Evolutionary conservation across 2,888 invertebrate species (phyloP), one percentile per base, ranked within the genome.

Genomic region (Pyrrhia umbra): DNA sequence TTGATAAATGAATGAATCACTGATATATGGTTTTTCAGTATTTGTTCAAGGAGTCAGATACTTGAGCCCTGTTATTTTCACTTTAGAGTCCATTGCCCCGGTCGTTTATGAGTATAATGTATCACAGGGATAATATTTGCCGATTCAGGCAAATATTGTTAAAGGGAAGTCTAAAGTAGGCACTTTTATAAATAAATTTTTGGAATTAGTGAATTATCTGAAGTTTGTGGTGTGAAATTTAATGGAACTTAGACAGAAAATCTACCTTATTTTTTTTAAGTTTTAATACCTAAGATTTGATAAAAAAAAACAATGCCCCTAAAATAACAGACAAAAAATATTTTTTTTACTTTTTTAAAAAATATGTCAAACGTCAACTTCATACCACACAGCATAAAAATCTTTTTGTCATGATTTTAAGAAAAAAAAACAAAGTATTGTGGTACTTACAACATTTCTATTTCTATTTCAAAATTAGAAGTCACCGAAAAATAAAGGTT

Each of bases 1-100:
- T 13, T 16, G 18, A 23, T 25, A 64, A 39, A 64, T 58, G 25
- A 69, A 65, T 65, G 65, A 71, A 47, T 59, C 66, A 71, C 40
- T 66, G 60, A 66, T 55, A 50, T 10, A 42, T 34, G 23, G 49
- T 50, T 54, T 71, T 71, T 66, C 50, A 66, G 30, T 71, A 37
- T 71, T 70, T 59, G 20, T 47, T 25, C 9, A 55, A 55, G 8
- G 59, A 71, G 16, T 59, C 37, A n/a, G 34, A 13, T 49, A 58
- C 47, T 63, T 20, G 21, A 25, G 42, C 9, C 10, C 10, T 54
- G 54, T 23, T 45, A 45, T 58, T 65, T 65, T 54, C 52, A 49
- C 71, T 71, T 51, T 13, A 50, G 6, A 58, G 54, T 21, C 0
- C 59, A 13, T 50, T 66, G 59, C 43, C 45, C 58, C 18, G 6